Percentiles rank a stretch among this genome's conserved stretches.
These are phyloP conservation scores for Peucedramus taeniatus DNA, from an alignment of 2,113 vertebrate species.

Conservation along the genomic window DNA sequence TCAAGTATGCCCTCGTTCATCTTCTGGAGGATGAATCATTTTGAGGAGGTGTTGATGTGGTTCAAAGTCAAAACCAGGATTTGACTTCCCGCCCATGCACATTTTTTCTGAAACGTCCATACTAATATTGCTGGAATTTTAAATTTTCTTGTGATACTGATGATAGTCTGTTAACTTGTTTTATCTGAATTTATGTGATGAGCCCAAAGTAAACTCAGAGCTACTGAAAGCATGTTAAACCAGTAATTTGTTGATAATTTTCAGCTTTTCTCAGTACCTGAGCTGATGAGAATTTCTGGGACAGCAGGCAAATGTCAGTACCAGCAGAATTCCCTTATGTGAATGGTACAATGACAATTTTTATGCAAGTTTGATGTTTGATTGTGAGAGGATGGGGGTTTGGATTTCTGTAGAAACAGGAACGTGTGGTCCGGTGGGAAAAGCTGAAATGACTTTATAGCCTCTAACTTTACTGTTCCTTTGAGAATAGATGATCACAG, in stretches of 20 bases:
- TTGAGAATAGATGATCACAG: neutral
- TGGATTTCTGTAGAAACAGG: neutral
- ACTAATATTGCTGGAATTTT: neutral
- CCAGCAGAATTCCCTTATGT: neutral
- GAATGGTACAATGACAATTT: neutral
- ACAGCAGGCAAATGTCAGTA: neutral
- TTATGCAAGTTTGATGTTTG: neutral
- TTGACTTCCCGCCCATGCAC: neutral
- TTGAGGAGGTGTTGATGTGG: constrained; percentile 29
- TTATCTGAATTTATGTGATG: neutral
- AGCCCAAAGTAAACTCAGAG: neutral
- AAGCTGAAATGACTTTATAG: neutral
- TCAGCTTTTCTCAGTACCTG: neutral
- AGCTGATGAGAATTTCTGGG: neutral
- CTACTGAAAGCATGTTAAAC: neutral
- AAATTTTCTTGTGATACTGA: neutral
- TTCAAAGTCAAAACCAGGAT: constrained; percentile 2
- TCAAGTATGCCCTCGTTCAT: neutral
- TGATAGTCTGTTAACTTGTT: neutral
- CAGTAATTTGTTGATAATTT: neutral
- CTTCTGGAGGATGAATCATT: constrained; percentile 14
- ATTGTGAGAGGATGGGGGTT: neutral
- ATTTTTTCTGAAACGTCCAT: neutral
- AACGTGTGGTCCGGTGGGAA: neutral
- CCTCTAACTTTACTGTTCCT: neutral